These are phyloP conservation scores for Anabacerthia variegaticeps DNA, from an alignment of 2,797 vertebrate genomes.

Conservation along the genomic window DNA sequence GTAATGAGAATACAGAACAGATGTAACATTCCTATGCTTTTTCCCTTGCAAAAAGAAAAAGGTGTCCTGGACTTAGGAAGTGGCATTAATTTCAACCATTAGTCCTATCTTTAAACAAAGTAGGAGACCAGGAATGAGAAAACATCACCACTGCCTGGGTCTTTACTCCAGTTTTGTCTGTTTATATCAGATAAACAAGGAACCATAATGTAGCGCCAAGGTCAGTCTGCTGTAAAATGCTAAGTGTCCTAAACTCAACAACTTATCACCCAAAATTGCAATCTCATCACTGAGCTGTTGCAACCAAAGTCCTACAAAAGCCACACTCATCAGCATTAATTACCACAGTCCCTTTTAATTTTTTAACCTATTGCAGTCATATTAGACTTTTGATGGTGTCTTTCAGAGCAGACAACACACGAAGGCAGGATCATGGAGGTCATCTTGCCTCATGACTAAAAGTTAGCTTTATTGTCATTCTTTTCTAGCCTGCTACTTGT, in stretches of 20 bases:
- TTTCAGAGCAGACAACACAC: background rate
- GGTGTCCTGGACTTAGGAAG: background rate
- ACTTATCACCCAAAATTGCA: background rate
- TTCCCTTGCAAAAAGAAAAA: background rate
- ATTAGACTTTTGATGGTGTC: background rate
- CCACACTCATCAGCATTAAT: background rate
- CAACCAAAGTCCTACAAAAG: background rate
- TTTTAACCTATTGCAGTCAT: background rate
- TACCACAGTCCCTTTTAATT: background rate
- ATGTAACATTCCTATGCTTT: background rate
- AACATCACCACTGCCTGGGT: background rate
- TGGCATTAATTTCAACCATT: background rate
- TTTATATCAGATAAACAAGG: background rate
- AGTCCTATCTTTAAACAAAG: background rate
- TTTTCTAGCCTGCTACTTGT: background rate
- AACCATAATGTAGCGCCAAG: fast-evolving
- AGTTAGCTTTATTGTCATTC: background rate
- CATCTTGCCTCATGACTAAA: background rate
- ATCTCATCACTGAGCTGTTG: background rate
- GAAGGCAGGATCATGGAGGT: background rate
- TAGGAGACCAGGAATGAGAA: background rate
- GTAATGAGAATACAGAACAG: background rate
- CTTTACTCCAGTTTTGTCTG: background rate
- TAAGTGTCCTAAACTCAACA: background rate
- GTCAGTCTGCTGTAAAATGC: background rate